Base-by-base conservation (phyloP, 2,113 vertebrate genomes). In the Scatophagus argus region DNA sequence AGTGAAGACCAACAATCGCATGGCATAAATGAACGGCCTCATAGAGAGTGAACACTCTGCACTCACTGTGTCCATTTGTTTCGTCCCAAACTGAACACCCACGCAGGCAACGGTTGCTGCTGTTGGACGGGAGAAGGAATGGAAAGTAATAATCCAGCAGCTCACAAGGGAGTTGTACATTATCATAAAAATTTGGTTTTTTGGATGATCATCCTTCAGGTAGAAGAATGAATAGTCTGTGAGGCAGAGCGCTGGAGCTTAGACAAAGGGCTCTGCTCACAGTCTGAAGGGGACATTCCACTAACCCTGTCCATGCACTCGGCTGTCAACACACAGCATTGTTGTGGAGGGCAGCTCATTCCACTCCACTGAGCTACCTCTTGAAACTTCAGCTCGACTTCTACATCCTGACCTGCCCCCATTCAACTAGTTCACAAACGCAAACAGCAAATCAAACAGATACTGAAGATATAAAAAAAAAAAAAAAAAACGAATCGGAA, bases 291-390 rank as follows among this genome's bases (percentile, higher is more conserved):
- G 83, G 86, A 91, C 89, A 94, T 93, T 92, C 91, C 87, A 83
- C 79, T 21, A 73, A 90, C 77, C 77, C 86, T 43, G 88, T 88
- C 80, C 70, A 38, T 85, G 87, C 83, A 87, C 81, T 86, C 68
- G 10, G 77, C 87, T 91, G 91, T 93, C 92, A 93, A 93, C 91
- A 90, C 91, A 89, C 19, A 1, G 84, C 83, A 89, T 93, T 91
- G 91, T 90, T 91, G 81, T 71, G 55, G 32, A 51, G 82, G 86
- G 85, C 52, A 23, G 79, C 86, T 78, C 89, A 85, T 94, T 94
- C 92, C 90, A 88, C 87, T 86, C 86, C 81, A 83, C 63, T 87
- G 85, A 88, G 63, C 64, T 73, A 87, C 87, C 86, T 87, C 83
- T 89, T 85, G 72, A 87, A 91, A 88, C 85, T 79, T 82, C 74